Percentiles rank a stretch among this genome's conserved stretches.
These are phyloP conservation scores for Paratrypauchen microcephalus DNA, from an alignment of 2,797 vertebrate genomes.

Conservation along the genomic window DNA sequence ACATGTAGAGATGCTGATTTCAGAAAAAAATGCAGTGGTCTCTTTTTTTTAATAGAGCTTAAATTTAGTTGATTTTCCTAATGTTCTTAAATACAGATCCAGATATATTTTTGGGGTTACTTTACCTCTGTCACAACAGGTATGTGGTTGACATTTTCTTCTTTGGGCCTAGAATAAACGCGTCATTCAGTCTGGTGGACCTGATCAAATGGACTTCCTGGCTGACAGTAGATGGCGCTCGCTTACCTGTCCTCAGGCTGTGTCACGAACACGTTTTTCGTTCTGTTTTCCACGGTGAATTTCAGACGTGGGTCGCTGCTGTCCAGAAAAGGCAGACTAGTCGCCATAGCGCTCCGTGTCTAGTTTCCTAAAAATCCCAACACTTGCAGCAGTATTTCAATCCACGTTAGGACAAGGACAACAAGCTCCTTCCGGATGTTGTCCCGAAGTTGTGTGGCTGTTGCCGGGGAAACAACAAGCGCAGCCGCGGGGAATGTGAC, in stretches of 20 bases:
- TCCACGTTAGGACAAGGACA: conserved; percentile 27
- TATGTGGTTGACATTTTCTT: conserved; percentile 64
- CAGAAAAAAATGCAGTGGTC: too few species aligned
- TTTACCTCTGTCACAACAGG: conserved; percentile 71
- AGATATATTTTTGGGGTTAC: neutral
- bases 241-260: conserved; percentile 75
- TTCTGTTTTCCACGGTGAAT: conserved; percentile 67
- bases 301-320: conserved; percentile 54
- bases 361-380: conserved; percentile 12
- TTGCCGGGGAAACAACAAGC: conserved; percentile 62
- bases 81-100: neutral
- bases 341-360: conserved; percentile 47
- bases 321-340: conserved; percentile 37
- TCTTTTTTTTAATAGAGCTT: too few species aligned
- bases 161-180: conserved; percentile 49
- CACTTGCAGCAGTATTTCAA: conserved; percentile 23
- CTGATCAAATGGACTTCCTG: too few species aligned
- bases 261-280: conserved; percentile 78
- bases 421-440: conserved; percentile 53
- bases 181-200: neutral
- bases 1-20: too few species aligned
- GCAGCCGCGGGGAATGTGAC: conserved; percentile 42
- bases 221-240: conserved; percentile 6
- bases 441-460: conserved; percentile 59
- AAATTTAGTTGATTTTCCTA: too few species aligned